Percentiles rank a stretch among this genome's conserved stretches.
phyloP scores from a whole-genome alignment of 2,113 vertebrate genomes.

The Acanthisitta chloris region DNA sequence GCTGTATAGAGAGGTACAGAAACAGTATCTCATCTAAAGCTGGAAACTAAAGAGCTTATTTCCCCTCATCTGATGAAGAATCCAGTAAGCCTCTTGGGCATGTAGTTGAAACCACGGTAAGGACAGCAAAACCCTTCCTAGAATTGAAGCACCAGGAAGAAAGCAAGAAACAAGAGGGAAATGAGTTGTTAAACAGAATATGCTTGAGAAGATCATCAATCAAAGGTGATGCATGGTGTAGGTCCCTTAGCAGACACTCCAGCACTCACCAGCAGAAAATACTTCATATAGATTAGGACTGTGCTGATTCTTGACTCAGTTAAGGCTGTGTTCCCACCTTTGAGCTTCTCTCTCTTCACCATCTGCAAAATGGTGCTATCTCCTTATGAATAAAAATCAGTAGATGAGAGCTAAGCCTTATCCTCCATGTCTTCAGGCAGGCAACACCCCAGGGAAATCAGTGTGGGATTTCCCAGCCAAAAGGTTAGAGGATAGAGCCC shows the following conservation, averaged over 20 bases:
- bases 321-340: neutral
- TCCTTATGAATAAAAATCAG: neutral
- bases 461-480: neutral
- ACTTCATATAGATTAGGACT: neutral
- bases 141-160: slow-evolving; percentile 2
- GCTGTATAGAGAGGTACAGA: neutral
- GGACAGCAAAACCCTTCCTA: neutral
- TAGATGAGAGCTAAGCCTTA: neutral
- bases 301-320: neutral
- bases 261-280: neutral
- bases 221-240: neutral
- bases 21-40: neutral
- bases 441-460: neutral
- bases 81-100: slow-evolving; percentile 8
- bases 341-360: neutral
- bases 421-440: neutral
- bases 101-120: neutral
- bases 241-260: neutral
- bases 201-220: neutral
- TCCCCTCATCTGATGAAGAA: slow-evolving; percentile 27
- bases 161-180: neutral
- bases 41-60: slow-evolving; percentile 45
- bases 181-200: neutral
- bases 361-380: neutral
- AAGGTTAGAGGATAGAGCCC: neutral